A percentile compares a stretch with the other conserved stretches of the same genome.
Conservation (phyloP, 2,888 invertebrate species). For the Trichogramma dendrolimi region DNA sequence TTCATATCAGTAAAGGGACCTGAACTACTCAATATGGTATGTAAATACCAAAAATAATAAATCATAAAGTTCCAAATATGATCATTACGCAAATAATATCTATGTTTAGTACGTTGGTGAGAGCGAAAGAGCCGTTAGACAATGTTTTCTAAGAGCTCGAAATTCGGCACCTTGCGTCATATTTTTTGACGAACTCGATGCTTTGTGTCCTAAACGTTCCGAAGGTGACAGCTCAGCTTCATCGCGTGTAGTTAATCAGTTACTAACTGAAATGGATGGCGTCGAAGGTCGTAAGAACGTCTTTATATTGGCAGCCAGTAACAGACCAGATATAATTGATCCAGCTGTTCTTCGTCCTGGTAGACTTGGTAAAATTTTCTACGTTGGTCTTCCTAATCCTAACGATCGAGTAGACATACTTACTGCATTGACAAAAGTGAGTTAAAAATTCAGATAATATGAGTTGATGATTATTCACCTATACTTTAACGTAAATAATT, state of each 20-base stretch:
- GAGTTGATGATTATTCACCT: background rate
- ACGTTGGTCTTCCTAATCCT: slow-evolving; percentile 80
- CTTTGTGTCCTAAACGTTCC: slow-evolving; percentile 85
- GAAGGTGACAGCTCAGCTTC: slow-evolving; percentile 71
- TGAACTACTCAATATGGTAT: slow-evolving; percentile 92
- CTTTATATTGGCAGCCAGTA: slow-evolving; percentile 93
- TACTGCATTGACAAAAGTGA: slow-evolving; percentile 79
- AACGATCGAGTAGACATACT: slow-evolving; percentile 84
- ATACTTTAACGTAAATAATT: slow-evolving; percentile 11
- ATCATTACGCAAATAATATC: slow-evolving; percentile 25
- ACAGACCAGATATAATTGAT: slow-evolving; percentile 94
- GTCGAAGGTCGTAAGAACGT: slow-evolving; percentile 87
- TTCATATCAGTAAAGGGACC: slow-evolving; percentile 99
- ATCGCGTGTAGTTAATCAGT: slow-evolving; percentile 88
- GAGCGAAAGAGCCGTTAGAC: slow-evolving; percentile 94
- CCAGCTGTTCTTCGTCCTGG: slow-evolving; percentile 90
- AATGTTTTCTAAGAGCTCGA: slow-evolving; percentile 88
- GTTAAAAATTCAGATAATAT: background rate
- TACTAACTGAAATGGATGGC: slow-evolving; percentile 98
- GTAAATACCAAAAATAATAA: background rate
- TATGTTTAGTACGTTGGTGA: slow-evolving; percentile 86
- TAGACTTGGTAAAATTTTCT: slow-evolving; percentile 83
- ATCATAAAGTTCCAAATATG: background rate
- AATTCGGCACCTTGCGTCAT: slow-evolving; percentile 97
- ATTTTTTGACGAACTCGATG: slow-evolving; percentile 98